Conservation (phyloP, 2,888 invertebrate species). For the Lomographa bimaculata region DNA sequence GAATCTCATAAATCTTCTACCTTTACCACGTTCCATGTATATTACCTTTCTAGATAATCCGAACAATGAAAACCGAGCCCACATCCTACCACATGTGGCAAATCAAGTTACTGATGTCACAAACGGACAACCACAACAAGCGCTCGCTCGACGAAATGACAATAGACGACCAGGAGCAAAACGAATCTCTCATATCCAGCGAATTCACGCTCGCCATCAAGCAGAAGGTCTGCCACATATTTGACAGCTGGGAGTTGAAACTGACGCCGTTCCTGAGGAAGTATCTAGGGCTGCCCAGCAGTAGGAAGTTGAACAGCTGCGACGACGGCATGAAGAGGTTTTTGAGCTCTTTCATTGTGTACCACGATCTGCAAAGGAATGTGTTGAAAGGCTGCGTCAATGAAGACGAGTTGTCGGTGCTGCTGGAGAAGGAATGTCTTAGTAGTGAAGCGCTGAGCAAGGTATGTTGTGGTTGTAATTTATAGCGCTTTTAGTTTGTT, state of each 20-base stretch:
- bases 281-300: slow-evolving; percentile 75
- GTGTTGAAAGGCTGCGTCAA: slow-evolving; percentile 47
- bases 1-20: no score
- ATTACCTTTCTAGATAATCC: slow-evolving; percentile 85
- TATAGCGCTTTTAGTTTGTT: no score
- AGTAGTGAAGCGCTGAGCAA: slow-evolving; percentile 49
- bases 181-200: slow-evolving; percentile 79
- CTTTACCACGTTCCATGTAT: no score
- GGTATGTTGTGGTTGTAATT: no score
- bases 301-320: slow-evolving; percentile 47
- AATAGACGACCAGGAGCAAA: slow-evolving; percentile 56
- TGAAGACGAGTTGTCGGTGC: slow-evolving; percentile 49
- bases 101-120: slow-evolving; percentile 86
- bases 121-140: slow-evolving; percentile 68
- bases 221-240: slow-evolving; percentile 77
- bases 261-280: slow-evolving; percentile 70
- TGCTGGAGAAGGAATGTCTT: slow-evolving; percentile 45
- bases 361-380: slow-evolving; percentile 82
- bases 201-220: slow-evolving; percentile 85
- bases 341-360: slow-evolving; percentile 81
- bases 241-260: slow-evolving; percentile 82
- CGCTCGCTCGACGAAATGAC: slow-evolving; percentile 52
- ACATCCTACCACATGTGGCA: slow-evolving; percentile 88
- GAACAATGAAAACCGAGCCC: slow-evolving; percentile 77
- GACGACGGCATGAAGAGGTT: slow-evolving; percentile 62